phyloP scores from a whole-genome alignment of 2,113 vertebrate species.

The Austrofundulus limnaeus region DNA sequence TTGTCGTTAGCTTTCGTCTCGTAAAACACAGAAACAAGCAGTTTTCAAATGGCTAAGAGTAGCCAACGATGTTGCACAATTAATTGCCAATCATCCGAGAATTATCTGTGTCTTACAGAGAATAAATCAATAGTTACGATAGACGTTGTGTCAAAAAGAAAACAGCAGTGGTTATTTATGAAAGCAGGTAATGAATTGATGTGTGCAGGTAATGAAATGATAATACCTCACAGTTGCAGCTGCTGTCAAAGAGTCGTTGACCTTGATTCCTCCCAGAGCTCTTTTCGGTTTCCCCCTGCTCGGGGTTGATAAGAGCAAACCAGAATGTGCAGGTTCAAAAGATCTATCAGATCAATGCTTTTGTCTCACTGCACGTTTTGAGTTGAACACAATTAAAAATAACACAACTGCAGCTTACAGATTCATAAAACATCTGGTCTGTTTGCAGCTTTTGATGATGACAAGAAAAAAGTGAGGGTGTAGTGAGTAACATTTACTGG shows the following conservation, averaged over 20 bases:
- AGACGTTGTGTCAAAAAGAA: constrained; percentile 71
- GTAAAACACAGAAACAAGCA: constrained; percentile 9
- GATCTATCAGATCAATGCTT: constrained; percentile 36
- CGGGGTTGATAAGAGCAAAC: constrained; percentile 57
- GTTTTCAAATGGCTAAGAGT: constrained; percentile 42
- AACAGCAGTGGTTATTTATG: constrained; percentile 54
- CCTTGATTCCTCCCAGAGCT: constrained; percentile 65
- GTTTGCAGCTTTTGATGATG: constrained; percentile 37
- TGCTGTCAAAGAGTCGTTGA: constrained; percentile 75
- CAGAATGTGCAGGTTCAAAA: constrained; percentile 43
- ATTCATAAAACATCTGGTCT: not conserved
- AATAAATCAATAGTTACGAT: constrained; percentile 75
- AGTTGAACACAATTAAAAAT: constrained; percentile 13
- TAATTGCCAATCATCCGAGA: constrained; percentile 49
- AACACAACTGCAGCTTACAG: constrained; percentile 6
- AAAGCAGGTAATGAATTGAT: constrained; percentile 74
- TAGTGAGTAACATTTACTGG: constrained; percentile 48
- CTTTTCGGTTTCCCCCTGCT: constrained; percentile 48
- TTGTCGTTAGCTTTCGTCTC: constrained; percentile 39
- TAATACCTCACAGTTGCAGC: constrained; percentile 68
- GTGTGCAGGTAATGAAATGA: constrained; percentile 73
- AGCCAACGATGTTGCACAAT: constrained; percentile 55
- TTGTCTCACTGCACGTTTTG: constrained; percentile 28
- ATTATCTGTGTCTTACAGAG: constrained; percentile 64
- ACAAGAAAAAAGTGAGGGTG: constrained; percentile 31